Conservation (phyloP, 2,888 invertebrate genomes). For the Amphipoea oculea region DNA sequence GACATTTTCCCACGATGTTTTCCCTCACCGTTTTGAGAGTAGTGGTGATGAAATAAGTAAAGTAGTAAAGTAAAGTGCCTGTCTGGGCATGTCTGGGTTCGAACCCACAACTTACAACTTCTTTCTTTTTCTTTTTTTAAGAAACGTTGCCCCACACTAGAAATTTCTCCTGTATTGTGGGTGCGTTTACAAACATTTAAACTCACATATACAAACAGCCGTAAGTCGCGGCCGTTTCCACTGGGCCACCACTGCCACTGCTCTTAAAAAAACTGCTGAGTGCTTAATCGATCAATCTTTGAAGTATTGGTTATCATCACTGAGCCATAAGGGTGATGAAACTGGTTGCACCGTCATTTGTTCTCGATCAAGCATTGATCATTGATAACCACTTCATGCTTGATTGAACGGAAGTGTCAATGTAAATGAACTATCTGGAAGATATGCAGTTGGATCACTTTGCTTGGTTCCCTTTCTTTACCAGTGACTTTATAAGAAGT, state of each 20-base stretch:
- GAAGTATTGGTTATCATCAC: not conserved
- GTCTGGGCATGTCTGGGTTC: not conserved
- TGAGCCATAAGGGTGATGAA: not conserved
- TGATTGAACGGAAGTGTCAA: conserved; percentile 16
- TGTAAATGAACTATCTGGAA: not conserved
- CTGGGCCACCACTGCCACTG: too few relatives aligned
- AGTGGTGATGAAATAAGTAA: too few relatives aligned
- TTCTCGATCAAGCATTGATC: conserved; percentile 7
- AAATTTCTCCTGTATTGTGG: too few relatives aligned
- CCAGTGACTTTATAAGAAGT: not conserved
- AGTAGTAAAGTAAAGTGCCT: not conserved
- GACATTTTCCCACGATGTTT: too few relatives aligned
- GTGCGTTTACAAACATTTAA: too few relatives aligned
- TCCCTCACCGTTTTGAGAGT: too few relatives aligned
- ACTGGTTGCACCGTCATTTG: not conserved
- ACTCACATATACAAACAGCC: too few relatives aligned
- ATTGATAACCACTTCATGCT: not conserved
- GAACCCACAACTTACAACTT: not conserved
- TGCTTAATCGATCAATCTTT: not conserved
- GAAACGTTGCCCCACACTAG: too few relatives aligned
- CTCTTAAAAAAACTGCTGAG: not conserved
- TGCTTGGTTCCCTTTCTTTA: not conserved
- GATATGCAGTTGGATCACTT: not conserved
- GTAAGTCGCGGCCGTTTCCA: not conserved
- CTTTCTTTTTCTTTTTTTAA: too few relatives aligned